Evolutionary conservation across 2,797 vertebrate genomes (phyloP).

Genomic region (Microctenopoma lineatum): DNA sequence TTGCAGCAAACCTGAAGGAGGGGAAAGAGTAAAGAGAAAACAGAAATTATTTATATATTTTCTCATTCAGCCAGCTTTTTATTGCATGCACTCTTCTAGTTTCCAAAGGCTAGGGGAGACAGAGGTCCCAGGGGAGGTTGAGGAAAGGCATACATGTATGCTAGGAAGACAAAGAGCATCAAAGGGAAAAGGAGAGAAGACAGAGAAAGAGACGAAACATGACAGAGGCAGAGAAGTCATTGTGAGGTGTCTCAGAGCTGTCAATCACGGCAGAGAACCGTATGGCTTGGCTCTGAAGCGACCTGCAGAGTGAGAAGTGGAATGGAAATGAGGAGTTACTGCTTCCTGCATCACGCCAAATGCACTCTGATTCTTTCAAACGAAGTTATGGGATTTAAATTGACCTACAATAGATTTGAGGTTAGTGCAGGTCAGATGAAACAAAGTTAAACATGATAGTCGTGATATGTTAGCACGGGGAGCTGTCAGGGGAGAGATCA

Average conservation of each 20-base stretch:
- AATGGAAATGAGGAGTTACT: conserved; percentile 54
- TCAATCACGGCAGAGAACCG: conserved; percentile 57
- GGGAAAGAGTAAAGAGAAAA: conserved; percentile 32
- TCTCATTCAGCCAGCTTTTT: conserved; percentile 34
- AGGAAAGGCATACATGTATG: conserved; percentile 59
- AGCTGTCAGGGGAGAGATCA: too few species aligned
- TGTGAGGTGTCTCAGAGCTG: conserved; percentile 66
- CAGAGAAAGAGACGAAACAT: conserved; percentile 61
- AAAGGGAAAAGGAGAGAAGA: conserved; percentile 52
- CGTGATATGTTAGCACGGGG: background rate
- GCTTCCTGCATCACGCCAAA: conserved; percentile 47
- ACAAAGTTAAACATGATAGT: conserved; percentile 16
- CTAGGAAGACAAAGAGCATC: conserved; percentile 66
- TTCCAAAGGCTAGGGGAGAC: conserved; percentile 44
- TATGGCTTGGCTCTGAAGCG: conserved; percentile 37
- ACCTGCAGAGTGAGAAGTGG: conserved; percentile 48
- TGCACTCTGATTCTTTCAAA: conserved; percentile 29
- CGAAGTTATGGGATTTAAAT: conserved; percentile 22
- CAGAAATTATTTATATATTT: conserved; percentile 16
- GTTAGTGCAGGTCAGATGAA: conserved; percentile 27
- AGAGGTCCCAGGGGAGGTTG: conserved; percentile 59
- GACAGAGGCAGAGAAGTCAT: conserved; percentile 69
- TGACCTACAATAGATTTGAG: conserved; percentile 5
- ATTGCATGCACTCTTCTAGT: conserved; percentile 37
- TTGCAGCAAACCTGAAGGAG: conserved; percentile 52